Conservation (phyloP, 2,888 invertebrate species). For the Phyllotreta cruciferae region DNA sequence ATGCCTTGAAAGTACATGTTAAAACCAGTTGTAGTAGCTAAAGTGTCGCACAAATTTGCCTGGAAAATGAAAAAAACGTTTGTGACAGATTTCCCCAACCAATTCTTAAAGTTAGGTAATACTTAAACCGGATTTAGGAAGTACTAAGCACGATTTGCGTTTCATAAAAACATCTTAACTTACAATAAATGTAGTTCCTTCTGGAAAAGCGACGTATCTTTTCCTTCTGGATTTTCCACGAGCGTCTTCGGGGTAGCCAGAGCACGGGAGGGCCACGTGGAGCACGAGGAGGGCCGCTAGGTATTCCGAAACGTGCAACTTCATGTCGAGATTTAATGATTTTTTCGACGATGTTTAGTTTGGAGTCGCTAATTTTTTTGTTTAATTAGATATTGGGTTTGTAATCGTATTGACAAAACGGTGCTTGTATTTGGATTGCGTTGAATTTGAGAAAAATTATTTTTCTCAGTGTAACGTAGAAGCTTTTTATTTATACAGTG, state of each 20-base stretch:
- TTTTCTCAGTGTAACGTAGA: too few species aligned
- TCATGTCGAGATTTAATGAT: neutral
- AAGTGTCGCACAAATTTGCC: constrained; percentile 67
- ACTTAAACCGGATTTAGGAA: too few species aligned
- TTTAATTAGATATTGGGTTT: too few species aligned
- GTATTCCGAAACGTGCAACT: neutral
- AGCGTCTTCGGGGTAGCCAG: constrained; percentile 38
- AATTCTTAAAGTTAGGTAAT: neutral
- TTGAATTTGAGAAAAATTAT: too few species aligned
- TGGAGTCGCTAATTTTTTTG: too few species aligned
- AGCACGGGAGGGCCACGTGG: constrained; percentile 20
- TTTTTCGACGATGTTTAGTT: too few species aligned
- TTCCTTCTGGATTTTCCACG: constrained; percentile 64
- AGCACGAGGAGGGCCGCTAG: neutral
- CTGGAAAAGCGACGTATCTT: constrained; percentile 74
- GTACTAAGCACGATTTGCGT: too few species aligned
- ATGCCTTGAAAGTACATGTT: constrained; percentile 71
- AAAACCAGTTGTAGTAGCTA: constrained; percentile 62
- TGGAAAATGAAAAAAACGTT: constrained; percentile 50
- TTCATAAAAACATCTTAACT: constrained; percentile 51
- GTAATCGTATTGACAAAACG: too few species aligned
- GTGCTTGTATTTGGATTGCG: too few species aligned
- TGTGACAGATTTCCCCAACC: neutral
- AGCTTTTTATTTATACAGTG: too few species aligned
- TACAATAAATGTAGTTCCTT: constrained; percentile 74